A percentile compares a stretch with the other conserved stretches of the same genome.
phyloP scores from a whole-genome alignment of 2,888 invertebrate genomes.

The Cacoxenus indagator region DNA sequence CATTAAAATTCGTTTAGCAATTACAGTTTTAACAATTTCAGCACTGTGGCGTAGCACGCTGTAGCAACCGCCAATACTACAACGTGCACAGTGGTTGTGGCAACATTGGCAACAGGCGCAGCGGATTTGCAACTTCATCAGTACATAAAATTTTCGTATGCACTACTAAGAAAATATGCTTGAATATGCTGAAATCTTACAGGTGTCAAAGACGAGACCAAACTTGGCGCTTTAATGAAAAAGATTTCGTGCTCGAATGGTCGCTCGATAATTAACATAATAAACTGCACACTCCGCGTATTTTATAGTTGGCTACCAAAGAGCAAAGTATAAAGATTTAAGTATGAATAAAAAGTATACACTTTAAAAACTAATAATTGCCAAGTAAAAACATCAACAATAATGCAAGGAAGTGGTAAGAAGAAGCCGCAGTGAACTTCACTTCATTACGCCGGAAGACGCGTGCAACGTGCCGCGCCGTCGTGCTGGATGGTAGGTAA shows the following conservation, averaged over 20 bases:
- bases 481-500: neutral
- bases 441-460: conserved; percentile 9
- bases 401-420: conserved; percentile 1
- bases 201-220: conserved; percentile 40
- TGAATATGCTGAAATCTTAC: conserved; percentile 47
- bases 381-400: conserved; percentile 37
- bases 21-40: conserved; percentile 64
- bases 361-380: conserved; percentile 59
- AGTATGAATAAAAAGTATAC: conserved; percentile 59
- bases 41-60: conserved; percentile 8
- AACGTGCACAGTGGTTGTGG: too few relatives aligned
- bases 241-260: conserved; percentile 2
- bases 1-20: conserved; percentile 68
- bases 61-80: conserved; percentile 33
- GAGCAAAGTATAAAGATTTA: conserved; percentile 17
- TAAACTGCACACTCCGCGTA: conserved; percentile 44
- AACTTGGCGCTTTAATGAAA: neutral
- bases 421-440: conserved; percentile 10
- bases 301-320: conserved; percentile 35
- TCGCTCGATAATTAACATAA: conserved; percentile 48
- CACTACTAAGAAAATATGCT: conserved; percentile 39
- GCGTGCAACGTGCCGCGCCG: too few relatives aligned
- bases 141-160: neutral
- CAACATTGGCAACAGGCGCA: too few relatives aligned
- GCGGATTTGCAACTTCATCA: too few relatives aligned